Evolutionary conservation across 2,797 vertebrate species (phyloP).

Genomic region (Scolopax rusticola): DNA sequence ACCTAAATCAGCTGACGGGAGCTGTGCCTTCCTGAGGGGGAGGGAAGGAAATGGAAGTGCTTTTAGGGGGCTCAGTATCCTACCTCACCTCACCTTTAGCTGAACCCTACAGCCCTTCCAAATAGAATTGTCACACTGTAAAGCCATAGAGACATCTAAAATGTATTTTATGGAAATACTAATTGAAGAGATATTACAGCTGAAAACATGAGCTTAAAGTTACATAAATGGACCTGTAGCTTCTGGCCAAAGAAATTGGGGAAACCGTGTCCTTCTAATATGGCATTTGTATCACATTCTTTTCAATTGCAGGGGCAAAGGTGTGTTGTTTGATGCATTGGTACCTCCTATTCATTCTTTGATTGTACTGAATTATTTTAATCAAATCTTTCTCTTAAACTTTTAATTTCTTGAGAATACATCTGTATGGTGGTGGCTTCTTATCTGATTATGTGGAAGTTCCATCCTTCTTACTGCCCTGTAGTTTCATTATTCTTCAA

Average conservation of each 20-base stretch:
- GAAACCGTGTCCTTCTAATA: not conserved
- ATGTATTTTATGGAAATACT: not conserved
- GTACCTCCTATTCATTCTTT: not conserved
- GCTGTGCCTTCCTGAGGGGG: not conserved
- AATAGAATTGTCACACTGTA: not conserved
- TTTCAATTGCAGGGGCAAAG: not conserved
- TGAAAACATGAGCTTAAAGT: not conserved
- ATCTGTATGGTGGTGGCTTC: not conserved
- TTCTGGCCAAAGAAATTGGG: not conserved
- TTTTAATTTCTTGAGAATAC: not conserved
- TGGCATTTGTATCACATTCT: not conserved
- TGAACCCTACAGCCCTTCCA: not conserved
- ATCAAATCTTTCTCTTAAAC: not conserved
- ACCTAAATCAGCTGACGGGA: not conserved
- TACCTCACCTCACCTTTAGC: not conserved
- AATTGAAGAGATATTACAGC: not conserved
- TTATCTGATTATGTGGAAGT: not conserved
- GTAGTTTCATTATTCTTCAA: not conserved
- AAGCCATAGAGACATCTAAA: not conserved
- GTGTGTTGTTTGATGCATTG: not conserved
- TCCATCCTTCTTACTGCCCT: not conserved
- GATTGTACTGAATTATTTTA: not conserved
- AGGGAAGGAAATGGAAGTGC: not conserved
- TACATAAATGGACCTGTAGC: rapidly evolving
- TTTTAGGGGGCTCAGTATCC: not conserved